These are phyloP conservation scores for Dasypus novemcinctus DNA, from an alignment of 2,113 vertebrate species.

Conservation along the genomic window DNA sequence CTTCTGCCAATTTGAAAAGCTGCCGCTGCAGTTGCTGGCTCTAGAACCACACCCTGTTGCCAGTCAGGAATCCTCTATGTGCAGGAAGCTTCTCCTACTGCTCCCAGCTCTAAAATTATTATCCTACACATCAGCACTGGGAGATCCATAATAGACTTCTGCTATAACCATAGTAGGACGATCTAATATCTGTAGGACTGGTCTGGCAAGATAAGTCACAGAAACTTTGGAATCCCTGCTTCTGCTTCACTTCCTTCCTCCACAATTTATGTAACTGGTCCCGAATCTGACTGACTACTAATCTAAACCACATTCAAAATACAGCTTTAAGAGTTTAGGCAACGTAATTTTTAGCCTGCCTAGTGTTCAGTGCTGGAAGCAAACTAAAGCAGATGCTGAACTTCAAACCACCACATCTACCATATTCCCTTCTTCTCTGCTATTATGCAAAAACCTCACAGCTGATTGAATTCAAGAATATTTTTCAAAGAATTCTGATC, in stretches of 20 bases:
- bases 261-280: not conserved
- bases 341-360: not conserved
- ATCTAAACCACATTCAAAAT: not conserved
- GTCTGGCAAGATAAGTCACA: no score
- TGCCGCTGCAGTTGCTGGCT: not conserved
- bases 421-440: not conserved
- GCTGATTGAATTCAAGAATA: not conserved
- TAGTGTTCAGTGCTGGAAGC: not conserved
- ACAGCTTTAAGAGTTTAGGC: not conserved
- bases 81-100: not conserved
- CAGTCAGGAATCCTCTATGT: not conserved
- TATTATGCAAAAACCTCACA: not conserved
- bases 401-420: not conserved
- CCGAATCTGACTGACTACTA: not conserved
- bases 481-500: not conserved
- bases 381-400: not conserved
- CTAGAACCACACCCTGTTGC: not conserved
- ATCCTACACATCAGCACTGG: not conserved
- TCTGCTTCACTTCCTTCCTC: not conserved
- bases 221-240: not conserved
- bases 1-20: not conserved
- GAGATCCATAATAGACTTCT: not conserved
- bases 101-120: not conserved
- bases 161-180: not conserved
- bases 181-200: not conserved